These are phyloP conservation scores for Aporophyla lueneburgensis DNA, from an alignment of 2,888 invertebrate genomes.

Conservation along the genomic window DNA sequence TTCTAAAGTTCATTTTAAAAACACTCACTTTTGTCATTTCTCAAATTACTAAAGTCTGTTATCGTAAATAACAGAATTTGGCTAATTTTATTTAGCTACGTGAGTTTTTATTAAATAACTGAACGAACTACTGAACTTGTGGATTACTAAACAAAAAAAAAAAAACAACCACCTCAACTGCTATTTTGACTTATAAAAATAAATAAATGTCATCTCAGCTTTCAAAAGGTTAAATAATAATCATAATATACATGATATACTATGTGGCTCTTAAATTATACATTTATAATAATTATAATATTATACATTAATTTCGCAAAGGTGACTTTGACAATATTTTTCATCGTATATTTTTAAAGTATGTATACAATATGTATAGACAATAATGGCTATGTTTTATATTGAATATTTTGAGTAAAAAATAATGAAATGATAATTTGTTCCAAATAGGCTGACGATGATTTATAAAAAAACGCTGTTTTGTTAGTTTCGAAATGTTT, in stretches of 20 bases:
- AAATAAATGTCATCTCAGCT: conserved; percentile 11
- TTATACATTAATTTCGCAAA: conserved; percentile 72
- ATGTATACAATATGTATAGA: conserved; percentile 53
- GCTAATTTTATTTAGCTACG: not conserved
- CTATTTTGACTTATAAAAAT: conserved; percentile 17
- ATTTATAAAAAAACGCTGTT: not conserved
- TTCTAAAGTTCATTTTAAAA: not conserved
- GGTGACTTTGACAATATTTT: conserved; percentile 88
- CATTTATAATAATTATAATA: conserved; percentile 14
- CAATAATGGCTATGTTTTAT: conserved; percentile 53
- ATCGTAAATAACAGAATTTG: not conserved
- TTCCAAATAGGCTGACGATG: not conserved
- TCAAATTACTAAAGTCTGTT: not conserved
- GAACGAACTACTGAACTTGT: no score
- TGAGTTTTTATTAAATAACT: not conserved
- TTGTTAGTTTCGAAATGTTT: not conserved
- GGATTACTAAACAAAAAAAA: not conserved
- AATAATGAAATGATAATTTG: not conserved
- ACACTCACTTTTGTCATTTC: not conserved
- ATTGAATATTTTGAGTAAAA: not conserved
- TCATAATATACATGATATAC: not conserved
- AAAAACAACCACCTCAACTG: not conserved
- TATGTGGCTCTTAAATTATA: conserved; percentile 3
- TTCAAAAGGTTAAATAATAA: not conserved
- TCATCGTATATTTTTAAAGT: conserved; percentile 60